Evolutionary conservation across 1,140 invertebrate genomes (phyloP).

Genomic region (Harlomillsia oculata): DNA sequence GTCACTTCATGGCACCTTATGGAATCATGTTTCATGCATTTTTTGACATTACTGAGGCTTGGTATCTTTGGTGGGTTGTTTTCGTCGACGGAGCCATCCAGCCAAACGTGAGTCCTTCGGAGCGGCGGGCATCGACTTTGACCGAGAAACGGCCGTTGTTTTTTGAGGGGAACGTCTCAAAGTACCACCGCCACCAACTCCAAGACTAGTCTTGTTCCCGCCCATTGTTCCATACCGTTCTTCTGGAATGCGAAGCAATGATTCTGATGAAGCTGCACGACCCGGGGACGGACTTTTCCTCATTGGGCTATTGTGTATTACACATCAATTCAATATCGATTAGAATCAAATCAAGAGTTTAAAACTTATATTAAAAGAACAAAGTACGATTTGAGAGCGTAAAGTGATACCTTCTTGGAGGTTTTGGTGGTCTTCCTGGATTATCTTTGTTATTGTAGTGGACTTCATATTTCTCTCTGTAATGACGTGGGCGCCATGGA

Average conservation of each 20-base stretch:
- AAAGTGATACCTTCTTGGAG: constrained; percentile 20
- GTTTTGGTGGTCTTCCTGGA: constrained; percentile 30
- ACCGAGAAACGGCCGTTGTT: constrained; percentile 33
- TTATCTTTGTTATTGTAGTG: constrained; percentile 50
- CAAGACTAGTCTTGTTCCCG: not conserved
- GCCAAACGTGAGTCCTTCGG: constrained; percentile 38
- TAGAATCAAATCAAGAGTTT: constrained; percentile 1
- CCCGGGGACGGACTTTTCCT: constrained; percentile 15
- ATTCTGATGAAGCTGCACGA: constrained; percentile 14
- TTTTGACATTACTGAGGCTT: too few species aligned
- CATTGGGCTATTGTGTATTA: constrained; percentile 9
- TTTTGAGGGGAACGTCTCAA: constrained; percentile 10
- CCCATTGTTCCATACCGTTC: not conserved
- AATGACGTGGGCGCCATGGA: constrained; percentile 66
- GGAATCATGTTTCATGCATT: too few species aligned
- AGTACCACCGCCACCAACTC: not conserved
- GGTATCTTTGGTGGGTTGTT: too few species aligned
- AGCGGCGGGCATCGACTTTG: constrained; percentile 38
- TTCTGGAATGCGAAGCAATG: constrained; percentile 17
- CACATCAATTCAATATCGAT: not conserved
- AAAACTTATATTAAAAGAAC: not conserved
- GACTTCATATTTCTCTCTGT: constrained; percentile 61
- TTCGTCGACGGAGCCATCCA: constrained; percentile 37
- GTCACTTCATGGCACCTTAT: too few species aligned
- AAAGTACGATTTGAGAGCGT: not conserved